Conservation (phyloP, 2,888 invertebrate genomes). For the Drepana falcataria region DNA sequence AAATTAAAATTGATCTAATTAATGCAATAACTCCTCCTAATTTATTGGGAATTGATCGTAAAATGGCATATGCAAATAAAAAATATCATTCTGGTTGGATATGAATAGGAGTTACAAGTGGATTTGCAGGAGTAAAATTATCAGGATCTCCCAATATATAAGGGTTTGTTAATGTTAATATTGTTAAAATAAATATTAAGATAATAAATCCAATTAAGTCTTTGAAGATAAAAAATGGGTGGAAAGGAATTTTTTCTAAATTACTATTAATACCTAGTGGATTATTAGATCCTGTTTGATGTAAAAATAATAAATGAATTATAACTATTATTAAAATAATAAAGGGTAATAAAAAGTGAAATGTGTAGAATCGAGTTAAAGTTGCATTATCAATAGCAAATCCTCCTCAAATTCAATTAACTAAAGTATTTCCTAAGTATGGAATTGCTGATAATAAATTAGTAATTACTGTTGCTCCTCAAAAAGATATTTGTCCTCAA, state of each 20-base stretch:
- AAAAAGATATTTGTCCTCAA: constrained; percentile 56
- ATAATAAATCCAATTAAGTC: constrained; percentile 43
- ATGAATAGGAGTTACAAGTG: constrained; percentile 55
- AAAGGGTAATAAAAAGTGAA: constrained; percentile 87
- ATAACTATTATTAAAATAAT: constrained; percentile 79
- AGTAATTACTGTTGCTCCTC: constrained; percentile 89
- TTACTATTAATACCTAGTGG: constrained; percentile 81
- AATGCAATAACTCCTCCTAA: constrained; percentile 85
- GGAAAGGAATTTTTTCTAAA: constrained; percentile 83
- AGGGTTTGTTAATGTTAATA: constrained; percentile 76
- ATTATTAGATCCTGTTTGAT: constrained; percentile 78
- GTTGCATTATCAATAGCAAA: constrained; percentile 86
- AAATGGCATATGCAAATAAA: constrained; percentile 88
- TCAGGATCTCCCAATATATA: constrained; percentile 83
- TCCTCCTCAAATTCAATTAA: constrained; percentile 87
- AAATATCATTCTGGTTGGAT: constrained; percentile 93
- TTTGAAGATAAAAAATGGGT: constrained; percentile 82
- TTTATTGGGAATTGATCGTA: constrained; percentile 90
- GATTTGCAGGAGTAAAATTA: constrained; percentile 85
- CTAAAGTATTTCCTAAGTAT: constrained; percentile 80
- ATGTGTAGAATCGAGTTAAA: constrained; percentile 85
- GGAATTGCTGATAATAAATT: constrained; percentile 86
- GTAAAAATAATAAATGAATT: constrained; percentile 75
- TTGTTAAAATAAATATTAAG: constrained; percentile 70
- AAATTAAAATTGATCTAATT: constrained; percentile 82